Percentiles rank a stretch among this genome's conserved stretches.
Conservation (phyloP, 2,888 invertebrate species). For the Helleia helle region DNA sequence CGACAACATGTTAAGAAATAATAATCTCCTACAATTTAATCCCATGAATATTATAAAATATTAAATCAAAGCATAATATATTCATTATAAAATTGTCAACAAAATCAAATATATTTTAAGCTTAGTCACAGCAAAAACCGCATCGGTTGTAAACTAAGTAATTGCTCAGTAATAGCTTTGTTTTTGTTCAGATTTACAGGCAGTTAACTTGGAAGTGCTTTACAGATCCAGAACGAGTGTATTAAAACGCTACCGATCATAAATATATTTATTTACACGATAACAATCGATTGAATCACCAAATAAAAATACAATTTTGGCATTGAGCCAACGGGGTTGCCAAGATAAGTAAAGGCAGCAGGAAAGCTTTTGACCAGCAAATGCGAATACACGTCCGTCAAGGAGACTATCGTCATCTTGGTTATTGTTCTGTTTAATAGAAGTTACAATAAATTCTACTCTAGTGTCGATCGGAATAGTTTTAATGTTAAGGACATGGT, state of each 20-base stretch:
- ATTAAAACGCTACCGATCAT: conserved; percentile 50
- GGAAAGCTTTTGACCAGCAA: neutral
- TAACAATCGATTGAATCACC: conserved; percentile 59
- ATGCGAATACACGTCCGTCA: conserved; percentile 5
- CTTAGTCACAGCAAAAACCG: neutral
- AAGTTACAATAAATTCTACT: no score
- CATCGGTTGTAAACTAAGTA: neutral
- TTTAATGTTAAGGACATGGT: no score
- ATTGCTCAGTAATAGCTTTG: conserved; percentile 2
- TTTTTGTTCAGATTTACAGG: conserved; percentile 32
- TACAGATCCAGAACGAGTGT: conserved; percentile 41
- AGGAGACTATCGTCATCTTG: neutral
- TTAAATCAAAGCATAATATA: neutral
- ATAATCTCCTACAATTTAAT: neutral
- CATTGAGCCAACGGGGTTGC: conserved; percentile 42
- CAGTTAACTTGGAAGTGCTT: conserved; percentile 49
- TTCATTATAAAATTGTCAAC: neutral
- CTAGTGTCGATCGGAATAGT: no score
- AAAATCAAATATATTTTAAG: neutral
- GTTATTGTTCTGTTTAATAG: neutral
- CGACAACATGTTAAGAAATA: neutral
- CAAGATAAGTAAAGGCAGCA: neutral
- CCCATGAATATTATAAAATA: no score
- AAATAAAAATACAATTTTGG: conserved; percentile 60
- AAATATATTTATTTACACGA: conserved; percentile 54